Base-by-base conservation (phyloP, 1,140 invertebrate species). In the Sycophaga agraensis region DNA sequence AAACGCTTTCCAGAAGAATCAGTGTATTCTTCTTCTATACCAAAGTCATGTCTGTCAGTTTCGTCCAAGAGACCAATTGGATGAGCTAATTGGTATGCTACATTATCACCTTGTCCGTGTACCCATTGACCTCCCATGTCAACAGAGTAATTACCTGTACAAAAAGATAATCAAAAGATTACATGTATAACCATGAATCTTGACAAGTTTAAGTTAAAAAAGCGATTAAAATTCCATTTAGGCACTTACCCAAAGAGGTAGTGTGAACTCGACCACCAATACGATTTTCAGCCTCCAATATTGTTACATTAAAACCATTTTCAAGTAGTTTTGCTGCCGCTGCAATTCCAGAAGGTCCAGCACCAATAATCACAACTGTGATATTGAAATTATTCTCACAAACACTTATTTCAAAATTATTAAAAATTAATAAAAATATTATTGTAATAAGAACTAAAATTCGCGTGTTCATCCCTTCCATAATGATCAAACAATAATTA, bases 41-140 rank as follows among this genome's bases (percentile, higher is more conserved):
- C 79, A 54, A 85, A 64, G 11, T 55, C 11, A 9, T 17, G 34
- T 6, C 31, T 19, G 17, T 56, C 50, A 22, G 51, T 34, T 54
- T 53, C 51, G 16, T 66, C 65, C 7, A 70, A 9, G 9, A 70
- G 31, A 12, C 59, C 63, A 3, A 68, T 37, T 4, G 70, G 64
- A 58, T 59, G 84, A 0, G 86, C 87, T 34, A 88, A 67, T 53
- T 88, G 75, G 70, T 84, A 92, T 0, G 91, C 86, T 11, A 83
- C 70, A 77, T 94, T 91, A 17, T 79, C 83, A 60, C 85, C 79
- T 72, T 92, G 85, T 8, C 92, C 92, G 67, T 95, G 92, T 67
- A 93, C 83, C 89, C 89, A 92, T 69, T 94, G 89, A 19, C 89
- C 92, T 1, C 93, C 93, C 6, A 94, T 61, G 73, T 96, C 93